phyloP scores from a whole-genome alignment of 2,888 invertebrate genomes.

The Papilio demoleus region DNA sequence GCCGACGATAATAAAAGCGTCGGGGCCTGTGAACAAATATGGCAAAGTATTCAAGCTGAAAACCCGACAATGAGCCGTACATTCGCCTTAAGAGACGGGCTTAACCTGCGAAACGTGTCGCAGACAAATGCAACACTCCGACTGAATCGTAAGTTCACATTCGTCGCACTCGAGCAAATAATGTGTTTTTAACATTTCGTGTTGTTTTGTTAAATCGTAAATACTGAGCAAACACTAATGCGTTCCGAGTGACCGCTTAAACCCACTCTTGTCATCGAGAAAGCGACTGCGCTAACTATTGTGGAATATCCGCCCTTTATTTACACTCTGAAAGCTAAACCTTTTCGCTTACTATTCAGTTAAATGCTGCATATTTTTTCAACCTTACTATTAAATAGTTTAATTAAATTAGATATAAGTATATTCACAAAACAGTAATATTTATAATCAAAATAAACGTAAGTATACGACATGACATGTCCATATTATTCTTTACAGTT shows the following conservation, averaged over 20 bases:
- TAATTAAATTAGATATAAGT: background rate
- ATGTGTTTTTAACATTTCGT: constrained; percentile 83
- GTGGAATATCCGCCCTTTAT: constrained; percentile 70
- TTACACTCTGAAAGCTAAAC: constrained; percentile 12
- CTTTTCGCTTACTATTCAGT: background rate
- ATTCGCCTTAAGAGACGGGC: constrained; percentile 70
- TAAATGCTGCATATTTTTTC: background rate
- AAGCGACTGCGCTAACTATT: constrained; percentile 62
- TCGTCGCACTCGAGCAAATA: constrained; percentile 82
- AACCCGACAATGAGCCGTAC: constrained; percentile 76
- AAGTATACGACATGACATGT: constrained; percentile 44
- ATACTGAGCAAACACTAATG: constrained; percentile 78
- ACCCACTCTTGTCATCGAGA: constrained; percentile 60
- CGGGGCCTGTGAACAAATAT: constrained; percentile 67
- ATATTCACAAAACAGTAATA: background rate
- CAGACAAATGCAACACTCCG: constrained; percentile 73
- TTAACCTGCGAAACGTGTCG: constrained; percentile 75
- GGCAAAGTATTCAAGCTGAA: constrained; percentile 69
- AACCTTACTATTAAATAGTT: background rate
- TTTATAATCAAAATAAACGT: background rate
- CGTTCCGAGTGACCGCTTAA: constrained; percentile 59
- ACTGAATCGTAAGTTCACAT: constrained; percentile 78
- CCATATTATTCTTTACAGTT: constrained; percentile 62
- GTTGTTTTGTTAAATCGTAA: constrained; percentile 84
- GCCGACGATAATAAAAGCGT: constrained; percentile 69